Percentiles rank a stretch among this genome's conserved stretches.
Conservation (phyloP, 2,888 invertebrate species). For the Linnaemya vulpina region DNA sequence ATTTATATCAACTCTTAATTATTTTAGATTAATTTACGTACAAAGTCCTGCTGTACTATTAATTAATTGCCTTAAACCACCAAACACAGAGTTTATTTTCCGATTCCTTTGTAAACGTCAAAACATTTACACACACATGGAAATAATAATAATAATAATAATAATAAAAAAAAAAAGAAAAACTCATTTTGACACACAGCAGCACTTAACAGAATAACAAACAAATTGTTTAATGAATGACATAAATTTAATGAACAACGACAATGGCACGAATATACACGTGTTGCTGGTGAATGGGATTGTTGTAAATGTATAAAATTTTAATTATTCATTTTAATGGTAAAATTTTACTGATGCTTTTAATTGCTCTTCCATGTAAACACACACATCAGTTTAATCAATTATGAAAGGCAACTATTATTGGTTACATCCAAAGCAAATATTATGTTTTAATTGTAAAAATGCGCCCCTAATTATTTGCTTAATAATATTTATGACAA, state of each 20-base stretch:
- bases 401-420: constrained; percentile 24
- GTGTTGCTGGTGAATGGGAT: background rate
- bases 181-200: background rate
- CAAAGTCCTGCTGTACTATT: background rate
- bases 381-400: background rate
- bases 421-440: background rate
- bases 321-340: constrained; percentile 58
- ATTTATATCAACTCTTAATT: constrained; percentile 46
- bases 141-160: constrained; percentile 32
- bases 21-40: constrained; percentile 32
- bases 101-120: constrained; percentile 37
- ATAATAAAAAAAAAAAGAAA: no score
- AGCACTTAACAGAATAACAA: background rate
- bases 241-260: constrained; percentile 39
- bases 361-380: constrained; percentile 12
- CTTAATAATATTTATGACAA: constrained; percentile 10
- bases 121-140: constrained; percentile 42
- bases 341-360: constrained; percentile 44
- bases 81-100: background rate
- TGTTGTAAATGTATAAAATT: constrained; percentile 41
- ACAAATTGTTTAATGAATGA: constrained; percentile 43
- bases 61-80: constrained; percentile 38
- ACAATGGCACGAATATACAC: constrained; percentile 24
- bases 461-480: background rate
- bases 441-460: background rate